Evolutionary conservation across 2,888 invertebrate species (phyloP), one percentile per base, ranked within the genome.

Genomic region (Euzetes globulus): DNA sequence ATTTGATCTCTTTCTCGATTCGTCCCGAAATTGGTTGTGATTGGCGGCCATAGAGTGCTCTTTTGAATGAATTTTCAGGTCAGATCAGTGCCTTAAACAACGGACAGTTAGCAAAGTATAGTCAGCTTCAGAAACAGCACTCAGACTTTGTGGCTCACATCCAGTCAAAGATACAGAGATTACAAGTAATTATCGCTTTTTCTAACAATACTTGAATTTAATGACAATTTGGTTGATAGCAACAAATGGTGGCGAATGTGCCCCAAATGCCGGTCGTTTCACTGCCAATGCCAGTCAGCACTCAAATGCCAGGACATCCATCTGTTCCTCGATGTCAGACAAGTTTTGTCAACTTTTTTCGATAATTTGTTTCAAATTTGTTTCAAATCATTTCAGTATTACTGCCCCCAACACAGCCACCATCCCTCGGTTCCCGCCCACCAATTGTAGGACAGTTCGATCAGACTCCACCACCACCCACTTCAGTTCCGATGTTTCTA

Each of bases 141-240:
- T 91, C 94, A 83, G 92, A 95, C 15, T 98, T 95, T 82, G 91
- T 94, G 15, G 88, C 89, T 75, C 98, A 98, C 84, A 91, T 95
- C 7, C 86, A 91, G 27, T 76, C 78, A 6, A 80, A 80, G 75
- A 76, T 78, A 83, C 90, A 91, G 81, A 93, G 93, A 83, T 91
- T 94, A 80, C 89, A 91, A 80, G 91, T 89, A 79, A 75, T 19
- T n/a, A n/a, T 5, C n/a, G 15, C 27, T 50, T 2, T 3, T 17
- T 41, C 15, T 3, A 6, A 25, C 3, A 45, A 45, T 71, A 13
- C 45, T 50, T 71, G 6, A 7, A 72, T 52, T 41, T 52, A 17
- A 27, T 9, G n/a, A 19, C 9, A 33, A 1, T 29, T 55, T 58
- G n/a, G 17, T 5, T 58, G 58, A 33, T 17, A 55, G 72, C 72